Conservation (phyloP, 2,113 vertebrate species). For the human region GRCh38 chr9:79564001-79564500, state of each 20-base stretch:
- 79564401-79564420: conserved; percentile 14
- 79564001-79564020: background rate
- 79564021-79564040: background rate
- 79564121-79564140: conserved; percentile 2
- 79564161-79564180: background rate
- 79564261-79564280: conserved; percentile 41
- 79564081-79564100: background rate
- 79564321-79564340: conserved; percentile 21
- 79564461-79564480: background rate
- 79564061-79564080: background rate
- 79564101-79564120: conserved; percentile 26
- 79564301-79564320: conserved; percentile 53
- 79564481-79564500: background rate
- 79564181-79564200: conserved; percentile 40
- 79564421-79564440: conserved; percentile 29
- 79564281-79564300: conserved; percentile 60
- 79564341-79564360: conserved; percentile 35
- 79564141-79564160: conserved; percentile 13
- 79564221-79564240: background rate
- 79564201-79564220: conserved; percentile 39
- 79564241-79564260: conserved; percentile 17
- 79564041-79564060: background rate
- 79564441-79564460: conserved; percentile 15
- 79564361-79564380: background rate
- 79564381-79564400: background rate